Conservation (phyloP, 2,113 vertebrate genomes). For the Lota lota region DNA sequence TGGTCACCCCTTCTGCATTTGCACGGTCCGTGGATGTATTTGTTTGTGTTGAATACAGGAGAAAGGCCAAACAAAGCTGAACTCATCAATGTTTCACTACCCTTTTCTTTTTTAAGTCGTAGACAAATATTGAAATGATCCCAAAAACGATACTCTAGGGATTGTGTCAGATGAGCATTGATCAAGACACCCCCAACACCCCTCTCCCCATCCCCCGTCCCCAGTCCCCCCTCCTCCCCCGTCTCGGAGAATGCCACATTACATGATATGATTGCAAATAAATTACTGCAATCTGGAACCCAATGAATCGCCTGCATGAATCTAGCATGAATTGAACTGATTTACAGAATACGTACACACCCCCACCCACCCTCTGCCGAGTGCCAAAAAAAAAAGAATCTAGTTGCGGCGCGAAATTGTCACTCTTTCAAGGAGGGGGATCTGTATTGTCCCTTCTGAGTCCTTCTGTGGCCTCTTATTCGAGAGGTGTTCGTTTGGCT, state of each 20-base stretch:
- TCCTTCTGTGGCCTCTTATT: conserved; percentile 21
- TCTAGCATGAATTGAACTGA: conserved; percentile 25
- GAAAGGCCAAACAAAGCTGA: not conserved
- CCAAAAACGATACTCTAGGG: not conserved
- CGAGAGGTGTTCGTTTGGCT: conserved; percentile 18
- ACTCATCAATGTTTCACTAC: not conserved
- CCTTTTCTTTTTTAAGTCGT: not conserved
- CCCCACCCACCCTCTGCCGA: not conserved
- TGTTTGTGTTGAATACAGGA: not conserved
- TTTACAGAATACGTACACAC: conserved; percentile 18
- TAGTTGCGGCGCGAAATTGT: conserved; percentile 23
- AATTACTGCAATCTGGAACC: conserved; percentile 22
- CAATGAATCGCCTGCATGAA: conserved; percentile 15
- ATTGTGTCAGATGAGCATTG: no score
- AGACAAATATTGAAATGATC: not conserved
- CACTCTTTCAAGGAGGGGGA: conserved; percentile 28
- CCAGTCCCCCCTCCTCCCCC: no score
- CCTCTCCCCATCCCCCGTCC: not conserved
- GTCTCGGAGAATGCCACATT: not conserved
- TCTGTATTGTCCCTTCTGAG: conserved; percentile 10
- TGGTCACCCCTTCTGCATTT: no score
- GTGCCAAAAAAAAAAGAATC: conserved; percentile 35
- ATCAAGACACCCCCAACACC: no score
- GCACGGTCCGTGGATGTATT: not conserved
- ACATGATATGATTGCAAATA: conserved; percentile 10